A percentile compares a stretch with the other conserved stretches of the same genome.
Conservation (phyloP, 2,888 invertebrate genomes). For the Polyommatus iphigenia region DNA sequence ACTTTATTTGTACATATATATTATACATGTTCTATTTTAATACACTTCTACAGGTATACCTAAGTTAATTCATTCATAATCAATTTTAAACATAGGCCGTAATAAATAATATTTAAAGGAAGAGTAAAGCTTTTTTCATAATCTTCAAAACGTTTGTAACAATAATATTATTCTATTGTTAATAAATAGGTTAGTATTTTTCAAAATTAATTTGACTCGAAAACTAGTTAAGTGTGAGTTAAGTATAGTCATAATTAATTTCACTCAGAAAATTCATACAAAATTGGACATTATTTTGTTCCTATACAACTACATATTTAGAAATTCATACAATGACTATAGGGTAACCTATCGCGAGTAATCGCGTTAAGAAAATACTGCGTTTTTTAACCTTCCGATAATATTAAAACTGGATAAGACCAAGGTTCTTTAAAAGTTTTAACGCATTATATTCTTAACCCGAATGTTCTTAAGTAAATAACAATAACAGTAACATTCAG, state of each 20-base stretch:
- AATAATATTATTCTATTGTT: background rate
- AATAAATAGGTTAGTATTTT: background rate
- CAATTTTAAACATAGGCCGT: slow-evolving; percentile 5
- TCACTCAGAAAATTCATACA: background rate
- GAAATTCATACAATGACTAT: background rate
- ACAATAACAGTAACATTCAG: slow-evolving; percentile 12
- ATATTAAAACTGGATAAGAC: background rate
- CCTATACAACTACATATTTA: background rate
- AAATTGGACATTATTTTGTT: background rate
- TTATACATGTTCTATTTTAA: background rate
- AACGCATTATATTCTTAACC: background rate
- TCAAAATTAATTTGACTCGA: background rate
- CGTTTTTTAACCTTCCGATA: background rate
- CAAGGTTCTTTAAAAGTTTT: background rate
- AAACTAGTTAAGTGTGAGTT: background rate
- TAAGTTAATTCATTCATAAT: background rate
- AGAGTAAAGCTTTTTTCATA: background rate
- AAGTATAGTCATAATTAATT: background rate
- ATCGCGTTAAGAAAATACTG: background rate
- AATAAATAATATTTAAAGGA: background rate
- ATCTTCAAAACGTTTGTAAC: background rate
- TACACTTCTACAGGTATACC: background rate
- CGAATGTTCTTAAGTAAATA: background rate
- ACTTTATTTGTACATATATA: slow-evolving; percentile 17
- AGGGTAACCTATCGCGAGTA: too few relatives aligned